A percentile compares a stretch with the other conserved stretches of the same genome.
Conservation (phyloP, 2,888 invertebrate species). For the Theretra japonica region DNA sequence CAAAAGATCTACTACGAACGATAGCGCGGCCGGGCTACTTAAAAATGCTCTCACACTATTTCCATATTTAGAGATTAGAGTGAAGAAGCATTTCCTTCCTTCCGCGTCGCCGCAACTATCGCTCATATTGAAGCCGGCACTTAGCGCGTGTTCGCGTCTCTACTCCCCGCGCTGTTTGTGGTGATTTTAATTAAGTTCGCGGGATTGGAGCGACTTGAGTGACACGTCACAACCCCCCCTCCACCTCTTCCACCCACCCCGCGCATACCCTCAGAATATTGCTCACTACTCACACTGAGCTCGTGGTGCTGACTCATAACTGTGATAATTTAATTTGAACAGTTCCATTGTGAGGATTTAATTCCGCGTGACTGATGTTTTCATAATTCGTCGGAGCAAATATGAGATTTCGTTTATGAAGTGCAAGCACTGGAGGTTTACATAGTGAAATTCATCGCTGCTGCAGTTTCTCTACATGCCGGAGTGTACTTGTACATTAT, state of each 20-base stretch:
- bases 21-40: too few relatives aligned
- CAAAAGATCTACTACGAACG: too few relatives aligned
- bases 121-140: background rate
- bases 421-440: background rate
- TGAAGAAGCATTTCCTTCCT: background rate
- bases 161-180: slow-evolving; percentile 38
- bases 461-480: too few relatives aligned
- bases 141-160: slow-evolving; percentile 8
- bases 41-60: too few relatives aligned
- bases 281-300: background rate
- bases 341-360: background rate
- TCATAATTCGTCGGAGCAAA: background rate
- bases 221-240: slow-evolving; percentile 2
- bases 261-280: background rate
- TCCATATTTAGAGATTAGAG: too few relatives aligned
- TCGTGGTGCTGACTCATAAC: background rate
- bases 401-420: background rate
- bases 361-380: background rate
- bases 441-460: background rate
- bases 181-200: slow-evolving; percentile 58
- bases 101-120: background rate
- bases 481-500: too few relatives aligned
- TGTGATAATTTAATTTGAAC: slow-evolving; percentile 1
- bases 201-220: slow-evolving; percentile 42
- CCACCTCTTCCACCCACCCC: background rate